phyloP scores from a whole-genome alignment of 2,113 vertebrate genomes.

The Thalassoma bifasciatum region DNA sequence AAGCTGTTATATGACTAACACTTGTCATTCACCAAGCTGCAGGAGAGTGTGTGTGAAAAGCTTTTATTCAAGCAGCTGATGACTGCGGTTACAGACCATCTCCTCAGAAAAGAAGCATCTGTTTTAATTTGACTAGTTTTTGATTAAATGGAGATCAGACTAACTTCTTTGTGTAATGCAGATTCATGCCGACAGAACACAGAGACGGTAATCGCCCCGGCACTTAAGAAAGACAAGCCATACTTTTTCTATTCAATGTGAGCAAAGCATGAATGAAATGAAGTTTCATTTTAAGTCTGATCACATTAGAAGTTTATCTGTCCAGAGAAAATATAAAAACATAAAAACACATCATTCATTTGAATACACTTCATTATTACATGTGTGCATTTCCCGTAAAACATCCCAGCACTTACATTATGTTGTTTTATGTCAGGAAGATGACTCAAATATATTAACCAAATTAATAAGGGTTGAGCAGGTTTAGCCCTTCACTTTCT shows the following conservation, averaged over 20 bases:
- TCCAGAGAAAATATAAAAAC: too few species aligned
- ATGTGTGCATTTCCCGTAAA: too few species aligned
- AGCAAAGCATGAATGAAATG: background rate
- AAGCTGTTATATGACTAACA: background rate
- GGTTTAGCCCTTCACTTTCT: background rate
- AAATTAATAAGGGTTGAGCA: background rate
- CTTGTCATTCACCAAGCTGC: background rate
- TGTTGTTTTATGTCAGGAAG: too few species aligned
- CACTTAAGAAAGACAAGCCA: background rate
- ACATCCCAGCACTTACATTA: too few species aligned
- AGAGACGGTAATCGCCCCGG: background rate
- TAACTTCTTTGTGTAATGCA: background rate
- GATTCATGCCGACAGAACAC: background rate
- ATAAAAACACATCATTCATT: too few species aligned
- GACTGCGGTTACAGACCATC: background rate
- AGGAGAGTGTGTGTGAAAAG: constrained; percentile 1
- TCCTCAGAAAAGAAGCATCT: background rate
- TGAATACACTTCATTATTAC: too few species aligned
- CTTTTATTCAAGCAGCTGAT: background rate
- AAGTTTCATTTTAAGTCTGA: background rate
- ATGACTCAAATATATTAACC: too few species aligned
- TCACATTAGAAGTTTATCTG: too few species aligned
- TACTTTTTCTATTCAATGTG: background rate
- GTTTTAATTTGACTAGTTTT: constrained; percentile 14
- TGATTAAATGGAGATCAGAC: constrained; percentile 1